Base-by-base conservation (phyloP, 2,113 vertebrate genomes). In the Cheirogaleus medius region DNA sequence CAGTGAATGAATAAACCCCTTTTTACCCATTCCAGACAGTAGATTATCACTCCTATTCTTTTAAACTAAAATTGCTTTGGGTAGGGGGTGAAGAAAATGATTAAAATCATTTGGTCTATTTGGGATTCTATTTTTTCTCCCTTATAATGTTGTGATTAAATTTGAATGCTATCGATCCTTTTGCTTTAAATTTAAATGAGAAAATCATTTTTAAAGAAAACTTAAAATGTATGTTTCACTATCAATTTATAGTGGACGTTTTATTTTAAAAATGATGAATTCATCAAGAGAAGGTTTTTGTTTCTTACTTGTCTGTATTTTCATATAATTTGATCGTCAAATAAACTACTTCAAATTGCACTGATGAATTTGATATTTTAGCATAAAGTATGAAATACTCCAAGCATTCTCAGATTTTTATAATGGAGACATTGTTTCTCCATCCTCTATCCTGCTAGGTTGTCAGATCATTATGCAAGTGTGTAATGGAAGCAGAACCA, bases 111-210 rank as follows among this genome's bases (percentile, higher is more conserved):
- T 58, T 77, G 10, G 1, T 81, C 29, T 64, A 87, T 64, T 81
- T 90, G 52, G 77, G 21, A 78, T 73, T 93, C 44, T 81, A 85
- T 74, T 76, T 80, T 95, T 82, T 8, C 37, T 90, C 42, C 10
- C 56, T 80, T 78, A 47, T 37, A 87, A 82, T 91, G 32, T 63
- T 90, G 29, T 93, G 34, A 88, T 84, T 94, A 56, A 78, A 78
- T 73, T 27, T 88, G 37, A 91, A 91, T 69, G 39, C 44, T 89
- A 44, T 23, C 71, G 27, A 27, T 74, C 18, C 0, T 76, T 13
- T 73, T 32, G 8, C 17, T 81, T 82, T 90, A 87, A 92, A 89
- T 90, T 52, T 42, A 82, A 94, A 44, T 44, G 13, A 71, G 14
- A 92, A 88, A 86, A n/a, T 21, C 3, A 60, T 91, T 85, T 77